phyloP scores from a whole-genome alignment of 2,113 vertebrate species.

The Anguilla rostrata region DNA sequence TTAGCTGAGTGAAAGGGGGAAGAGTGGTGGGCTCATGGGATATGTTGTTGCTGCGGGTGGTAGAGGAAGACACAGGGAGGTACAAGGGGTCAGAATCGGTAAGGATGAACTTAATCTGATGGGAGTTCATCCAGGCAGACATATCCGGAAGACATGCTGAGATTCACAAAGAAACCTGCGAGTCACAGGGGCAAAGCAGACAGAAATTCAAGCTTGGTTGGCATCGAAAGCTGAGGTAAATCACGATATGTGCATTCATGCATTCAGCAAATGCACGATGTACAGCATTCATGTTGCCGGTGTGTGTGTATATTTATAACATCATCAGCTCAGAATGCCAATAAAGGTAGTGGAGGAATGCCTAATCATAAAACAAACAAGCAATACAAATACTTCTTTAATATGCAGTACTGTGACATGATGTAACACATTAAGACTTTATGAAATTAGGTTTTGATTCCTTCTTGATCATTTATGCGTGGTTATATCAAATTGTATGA shows the following conservation, averaged over 20 bases:
- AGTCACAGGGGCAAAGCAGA: not conserved
- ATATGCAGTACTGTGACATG: too few relatives aligned
- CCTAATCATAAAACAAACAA: not conserved
- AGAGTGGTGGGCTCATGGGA: conserved; percentile 40
- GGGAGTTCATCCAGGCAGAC: conserved; percentile 23
- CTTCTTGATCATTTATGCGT: not conserved
- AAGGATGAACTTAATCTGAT: conserved; percentile 54
- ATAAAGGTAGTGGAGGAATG: not conserved
- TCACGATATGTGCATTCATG: not conserved
- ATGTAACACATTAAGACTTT: not conserved
- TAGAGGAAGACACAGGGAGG: conserved; percentile 26
- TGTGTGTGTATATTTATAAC: too few relatives aligned
- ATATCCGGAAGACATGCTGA: conserved; percentile 9
- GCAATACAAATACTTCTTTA: too few relatives aligned
- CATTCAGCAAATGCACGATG: too few relatives aligned
- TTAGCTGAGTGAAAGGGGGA: conserved; percentile 1
- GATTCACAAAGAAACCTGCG: conserved; percentile 19
- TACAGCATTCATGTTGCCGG: too few relatives aligned
- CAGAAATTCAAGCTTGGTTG: not conserved
- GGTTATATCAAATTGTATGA: not conserved
- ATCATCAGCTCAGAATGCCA: too few relatives aligned
- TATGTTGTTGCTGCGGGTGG: conserved; percentile 25
- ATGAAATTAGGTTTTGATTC: not conserved
- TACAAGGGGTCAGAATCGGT: conserved; percentile 49
- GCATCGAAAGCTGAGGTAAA: not conserved